Conservation (phyloP, 2,113 vertebrate species). For the Cheirogaleus medius region DNA sequence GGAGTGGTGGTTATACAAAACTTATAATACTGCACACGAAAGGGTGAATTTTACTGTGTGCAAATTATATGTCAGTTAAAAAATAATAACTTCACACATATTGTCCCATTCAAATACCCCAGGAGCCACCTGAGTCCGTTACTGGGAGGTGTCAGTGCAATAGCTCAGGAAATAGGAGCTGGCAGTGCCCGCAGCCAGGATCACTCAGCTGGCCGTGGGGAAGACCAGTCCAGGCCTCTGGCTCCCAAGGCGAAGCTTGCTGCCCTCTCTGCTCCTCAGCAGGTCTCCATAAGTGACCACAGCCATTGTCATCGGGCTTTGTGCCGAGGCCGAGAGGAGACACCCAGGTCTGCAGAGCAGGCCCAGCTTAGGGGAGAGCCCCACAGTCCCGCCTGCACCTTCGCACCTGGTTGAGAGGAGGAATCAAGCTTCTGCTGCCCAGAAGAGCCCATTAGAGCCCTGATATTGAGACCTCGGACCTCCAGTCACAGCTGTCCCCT, state of each 20-base stretch:
- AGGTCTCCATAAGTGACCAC: background rate
- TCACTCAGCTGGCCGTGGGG: background rate
- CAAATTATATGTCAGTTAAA: background rate
- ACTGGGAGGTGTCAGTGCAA: background rate
- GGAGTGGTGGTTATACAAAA: background rate
- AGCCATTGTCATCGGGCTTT: background rate
- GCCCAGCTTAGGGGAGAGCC: background rate
- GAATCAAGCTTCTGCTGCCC: background rate
- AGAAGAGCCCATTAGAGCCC: background rate
- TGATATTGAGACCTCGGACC: too few relatives aligned
- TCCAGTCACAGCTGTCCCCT: background rate
- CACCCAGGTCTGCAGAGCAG: background rate
- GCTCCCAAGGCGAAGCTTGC: background rate
- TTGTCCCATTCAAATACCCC: background rate
- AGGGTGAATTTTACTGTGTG: background rate
- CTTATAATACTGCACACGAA: background rate
- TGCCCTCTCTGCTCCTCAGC: background rate
- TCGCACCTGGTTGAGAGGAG: background rate
- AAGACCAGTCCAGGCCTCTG: background rate
- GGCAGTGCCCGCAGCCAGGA: rapidly evolving
- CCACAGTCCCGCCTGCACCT: background rate
- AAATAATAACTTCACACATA: background rate
- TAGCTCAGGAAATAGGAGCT: background rate
- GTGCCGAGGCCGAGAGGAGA: background rate
- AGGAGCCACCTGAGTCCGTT: background rate